These are phyloP conservation scores for Uloborus plumipes DNA, from an alignment of 2,888 invertebrate species.

Conservation along the genomic window DNA sequence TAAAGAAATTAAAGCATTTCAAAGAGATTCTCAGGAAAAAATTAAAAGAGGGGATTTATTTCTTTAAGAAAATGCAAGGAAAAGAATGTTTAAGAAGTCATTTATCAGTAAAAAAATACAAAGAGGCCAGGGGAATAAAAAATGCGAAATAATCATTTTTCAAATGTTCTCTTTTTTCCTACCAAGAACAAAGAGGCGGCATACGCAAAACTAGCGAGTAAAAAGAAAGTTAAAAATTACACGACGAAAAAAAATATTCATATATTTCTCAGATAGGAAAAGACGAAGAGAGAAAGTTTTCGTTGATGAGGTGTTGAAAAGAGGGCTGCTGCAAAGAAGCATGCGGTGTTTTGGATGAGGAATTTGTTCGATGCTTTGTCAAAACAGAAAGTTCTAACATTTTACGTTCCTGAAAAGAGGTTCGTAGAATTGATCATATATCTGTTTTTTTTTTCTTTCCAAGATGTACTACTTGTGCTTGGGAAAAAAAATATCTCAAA, in stretches of 20 bases:
- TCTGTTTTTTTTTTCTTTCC: too few species aligned
- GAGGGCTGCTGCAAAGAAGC: constrained; percentile 29
- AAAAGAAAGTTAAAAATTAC: constrained; percentile 35
- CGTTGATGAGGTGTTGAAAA: constrained; percentile 21
- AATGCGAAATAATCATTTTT: constrained; percentile 58
- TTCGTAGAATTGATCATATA: too few species aligned
- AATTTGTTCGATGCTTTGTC: constrained; percentile 42
- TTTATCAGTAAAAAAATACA: constrained; percentile 29
- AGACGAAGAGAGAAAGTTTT: constrained; percentile 7
- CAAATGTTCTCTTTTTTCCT: constrained; percentile 57
- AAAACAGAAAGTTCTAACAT: neutral
- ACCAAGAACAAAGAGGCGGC: constrained; percentile 45
- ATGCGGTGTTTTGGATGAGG: constrained; percentile 38
- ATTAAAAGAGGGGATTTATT: constrained; percentile 40
- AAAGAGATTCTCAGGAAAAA: constrained; percentile 20
- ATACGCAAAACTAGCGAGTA: constrained; percentile 16
- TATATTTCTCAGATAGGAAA: constrained; percentile 14
- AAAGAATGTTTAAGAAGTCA: constrained; percentile 50
- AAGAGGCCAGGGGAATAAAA: constrained; percentile 20
- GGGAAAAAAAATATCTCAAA: too few species aligned
- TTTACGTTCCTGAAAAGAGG: too few species aligned
- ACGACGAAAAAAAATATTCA: constrained; percentile 34
- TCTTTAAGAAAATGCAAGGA: constrained; percentile 11
- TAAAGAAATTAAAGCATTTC: constrained; percentile 39
- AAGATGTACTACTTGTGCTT: too few species aligned